Base-by-base conservation (phyloP, 1,140 invertebrate species). In the Doryteuthis pealeii region DNA sequence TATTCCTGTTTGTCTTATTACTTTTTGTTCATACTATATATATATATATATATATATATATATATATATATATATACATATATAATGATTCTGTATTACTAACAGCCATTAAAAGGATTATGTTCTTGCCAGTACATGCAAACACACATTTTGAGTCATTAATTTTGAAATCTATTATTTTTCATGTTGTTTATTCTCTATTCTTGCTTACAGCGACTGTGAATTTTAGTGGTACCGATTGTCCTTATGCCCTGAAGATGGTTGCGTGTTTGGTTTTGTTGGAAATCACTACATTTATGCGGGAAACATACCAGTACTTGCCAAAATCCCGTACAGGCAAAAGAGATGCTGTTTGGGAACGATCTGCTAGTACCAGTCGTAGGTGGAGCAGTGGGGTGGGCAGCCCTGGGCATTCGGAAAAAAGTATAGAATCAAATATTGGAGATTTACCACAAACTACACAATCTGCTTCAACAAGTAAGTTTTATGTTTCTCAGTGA, bases 271-370 rank as follows among this genome's bases (percentile, higher is more conserved):
- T 96, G 54, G 89, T 99, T 5, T 90, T 99, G 4, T 91, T 96
- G 79, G 98, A 99, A 90, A 97, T 99, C 35, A 99, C 98, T 0
- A 92, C 96, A 0, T 99, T 99, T 86, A 88, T 99, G 30, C 89
- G 98, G 22, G 98, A 99, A 89, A 98, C 96, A 0, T 99, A 98
- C 87, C 89, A 94, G 81, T 87, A 89, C 75, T 82, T 92, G 67
- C 91, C 91, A 8, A 84, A 86, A 70, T 83, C 83, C 10, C 80
- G 84, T 35, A 77, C 79, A 33, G 80, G 81, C 33, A 79, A 80
- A 58, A 68, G 79, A 31, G 83, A 85, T 65, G 78, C 85, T 73
- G 80, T 80, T 79, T 82, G 84, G 84, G 84, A 90, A 72, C 86
- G 87, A 54, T 75, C 82, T 31, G 82, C 85, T 71, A 74, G 84